Percentiles rank a stretch among this genome's conserved stretches.
These are phyloP conservation scores for Deladenus siricidicola DNA, from an alignment of 2,888 invertebrate species.

Conservation along the genomic window DNA sequence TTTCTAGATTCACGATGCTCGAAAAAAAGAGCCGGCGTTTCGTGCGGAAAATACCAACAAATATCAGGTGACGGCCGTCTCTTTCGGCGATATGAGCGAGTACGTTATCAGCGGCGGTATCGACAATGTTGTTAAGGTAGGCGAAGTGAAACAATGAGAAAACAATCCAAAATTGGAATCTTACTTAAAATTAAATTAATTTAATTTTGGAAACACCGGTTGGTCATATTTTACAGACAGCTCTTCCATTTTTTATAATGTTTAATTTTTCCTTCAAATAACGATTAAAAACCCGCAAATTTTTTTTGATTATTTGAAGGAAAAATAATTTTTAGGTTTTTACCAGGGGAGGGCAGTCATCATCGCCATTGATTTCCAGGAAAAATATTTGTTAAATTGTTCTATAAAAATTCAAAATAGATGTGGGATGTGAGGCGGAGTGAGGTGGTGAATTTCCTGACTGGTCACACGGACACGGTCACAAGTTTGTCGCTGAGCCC, in stretches of 20 bases:
- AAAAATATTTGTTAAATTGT: slow-evolving; percentile 3
- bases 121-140: slow-evolving; percentile 83
- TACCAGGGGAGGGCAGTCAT: too few species aligned
- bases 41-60: slow-evolving; percentile 57
- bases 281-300: too few species aligned
- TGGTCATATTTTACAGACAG: too few species aligned
- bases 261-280: too few species aligned
- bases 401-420: slow-evolving; percentile 32
- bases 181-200: too few species aligned
- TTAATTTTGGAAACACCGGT: too few species aligned
- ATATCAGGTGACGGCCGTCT: slow-evolving; percentile 67
- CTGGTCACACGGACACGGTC: slow-evolving; percentile 89
- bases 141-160: too few species aligned
- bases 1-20: slow-evolving; percentile 67
- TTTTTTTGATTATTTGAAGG: too few species aligned
- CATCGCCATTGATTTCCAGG: too few species aligned
- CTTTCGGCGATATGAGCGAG: slow-evolving; percentile 90
- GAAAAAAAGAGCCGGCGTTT: slow-evolving; percentile 71
- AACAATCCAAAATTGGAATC: too few species aligned
- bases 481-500: slow-evolving; percentile 75
- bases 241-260: too few species aligned
- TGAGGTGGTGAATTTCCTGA: slow-evolving; percentile 69
- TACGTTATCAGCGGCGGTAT: slow-evolving; percentile 88
- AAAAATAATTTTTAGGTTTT: too few species aligned
- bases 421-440: slow-evolving; percentile 92